Evolutionary conservation across 2,113 vertebrate species (phyloP).

Genomic region (Isichthys henryi): DNA sequence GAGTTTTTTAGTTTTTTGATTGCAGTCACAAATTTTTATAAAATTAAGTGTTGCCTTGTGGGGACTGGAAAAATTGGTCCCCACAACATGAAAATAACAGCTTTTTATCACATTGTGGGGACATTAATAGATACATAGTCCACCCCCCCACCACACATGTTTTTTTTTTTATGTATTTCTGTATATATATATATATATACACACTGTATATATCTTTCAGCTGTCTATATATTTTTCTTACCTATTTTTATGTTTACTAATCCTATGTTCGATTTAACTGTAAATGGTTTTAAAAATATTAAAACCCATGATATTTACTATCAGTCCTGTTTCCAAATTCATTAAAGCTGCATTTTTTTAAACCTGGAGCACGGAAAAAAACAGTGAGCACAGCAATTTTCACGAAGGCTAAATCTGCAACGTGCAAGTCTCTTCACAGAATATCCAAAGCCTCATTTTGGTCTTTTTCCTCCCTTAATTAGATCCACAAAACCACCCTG

Average conservation of each 20-base stretch:
- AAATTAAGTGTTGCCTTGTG: no score
- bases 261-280: neutral
- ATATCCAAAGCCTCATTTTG: neutral
- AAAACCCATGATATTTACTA: neutral
- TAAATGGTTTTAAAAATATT: neutral
- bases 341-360: constrained; percentile 1
- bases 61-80: no score
- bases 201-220: neutral
- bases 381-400: neutral
- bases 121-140: no score
- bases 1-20: no score
- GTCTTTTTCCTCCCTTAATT: constrained; percentile 44
- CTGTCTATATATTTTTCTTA: neutral
- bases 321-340: neutral
- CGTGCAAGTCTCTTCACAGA: neutral
- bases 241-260: neutral
- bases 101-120: no score
- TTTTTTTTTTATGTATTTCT: neutral
- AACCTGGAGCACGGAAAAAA: neutral
- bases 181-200: no score
- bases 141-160: neutral
- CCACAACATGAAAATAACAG: no score
- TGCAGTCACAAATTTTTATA: no score
- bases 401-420: neutral
- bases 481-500: constrained; percentile 52